Conservation (phyloP, 2,113 vertebrate species). For the Bostrychus sinensis region DNA sequence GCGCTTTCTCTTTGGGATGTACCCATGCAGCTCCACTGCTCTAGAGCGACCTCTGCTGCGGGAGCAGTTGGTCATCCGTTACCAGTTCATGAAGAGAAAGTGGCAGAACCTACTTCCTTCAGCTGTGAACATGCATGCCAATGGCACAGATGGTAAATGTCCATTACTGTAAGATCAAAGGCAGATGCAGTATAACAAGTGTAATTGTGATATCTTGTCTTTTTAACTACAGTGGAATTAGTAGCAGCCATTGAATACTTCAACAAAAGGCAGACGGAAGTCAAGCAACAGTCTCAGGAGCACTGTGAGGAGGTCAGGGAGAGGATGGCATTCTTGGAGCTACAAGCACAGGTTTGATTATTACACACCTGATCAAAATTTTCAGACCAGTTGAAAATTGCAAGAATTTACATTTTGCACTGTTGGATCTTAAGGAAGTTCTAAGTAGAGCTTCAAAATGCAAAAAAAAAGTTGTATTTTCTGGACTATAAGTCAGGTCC, state of each 20-base stretch:
- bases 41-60: conserved; percentile 78
- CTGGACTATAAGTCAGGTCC: no score
- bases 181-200: background rate
- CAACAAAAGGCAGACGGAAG: conserved; percentile 66
- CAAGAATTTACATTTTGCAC: no score
- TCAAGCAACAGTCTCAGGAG: conserved; percentile 48
- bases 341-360: conserved; percentile 79
- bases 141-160: conserved; percentile 79
- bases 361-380: no score
- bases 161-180: background rate
- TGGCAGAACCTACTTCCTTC: conserved; percentile 79
- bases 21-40: conserved; percentile 79
- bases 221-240: conserved; percentile 70
- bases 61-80: conserved; percentile 77
- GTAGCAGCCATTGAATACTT: conserved; percentile 75
- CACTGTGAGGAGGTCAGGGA: conserved; percentile 63
- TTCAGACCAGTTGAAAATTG: no score
- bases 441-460: no score
- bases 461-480: no score
- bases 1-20: conserved; percentile 84
- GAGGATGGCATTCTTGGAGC: conserved; percentile 76
- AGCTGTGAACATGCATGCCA: conserved; percentile 67
- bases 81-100: conserved; percentile 79
- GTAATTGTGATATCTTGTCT: background rate
- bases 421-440: no score